These are phyloP conservation scores for Drosophila seclusa DNA, from an alignment of 2,888 invertebrate species.

Conservation along the genomic window DNA sequence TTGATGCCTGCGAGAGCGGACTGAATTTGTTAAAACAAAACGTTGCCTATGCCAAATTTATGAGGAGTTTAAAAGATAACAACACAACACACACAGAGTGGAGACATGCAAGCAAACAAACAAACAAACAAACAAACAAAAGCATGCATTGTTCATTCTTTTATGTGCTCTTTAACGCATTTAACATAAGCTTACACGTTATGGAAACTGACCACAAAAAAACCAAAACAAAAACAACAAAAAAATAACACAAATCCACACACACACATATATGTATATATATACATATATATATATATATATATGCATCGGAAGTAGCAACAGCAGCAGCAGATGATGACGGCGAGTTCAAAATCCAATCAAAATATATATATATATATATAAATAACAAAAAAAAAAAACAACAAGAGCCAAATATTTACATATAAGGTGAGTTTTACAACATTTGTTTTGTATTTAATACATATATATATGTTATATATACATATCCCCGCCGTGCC, in stretches of 20 bases:
- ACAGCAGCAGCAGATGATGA: constrained; percentile 10
- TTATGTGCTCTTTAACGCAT: constrained; percentile 55
- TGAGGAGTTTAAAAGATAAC: constrained; percentile 9
- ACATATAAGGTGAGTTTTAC: constrained; percentile 73
- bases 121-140: constrained; percentile 4
- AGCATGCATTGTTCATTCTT: constrained; percentile 33
- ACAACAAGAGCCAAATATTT: constrained; percentile 81
- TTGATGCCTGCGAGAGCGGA: constrained; percentile 3
- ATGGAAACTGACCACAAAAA: constrained; percentile 22
- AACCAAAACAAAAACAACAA: constrained; percentile 1
- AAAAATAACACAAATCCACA: constrained; percentile 10
- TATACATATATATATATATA: background rate
- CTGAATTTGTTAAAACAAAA: constrained; percentile 51
- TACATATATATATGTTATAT: no score
- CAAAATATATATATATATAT: constrained; percentile 15
- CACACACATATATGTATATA: background rate
- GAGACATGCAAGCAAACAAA: constrained; percentile 1
- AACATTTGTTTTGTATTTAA: background rate
- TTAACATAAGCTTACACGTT: constrained; percentile 50
- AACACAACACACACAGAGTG: constrained; percentile 14
- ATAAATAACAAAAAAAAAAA: constrained; percentile 8
- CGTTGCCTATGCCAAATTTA: constrained; percentile 69
- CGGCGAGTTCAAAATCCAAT: constrained; percentile 54
- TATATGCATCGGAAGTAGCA: constrained; percentile 5
- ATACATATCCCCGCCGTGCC: background rate